Percentiles rank a stretch among this genome's conserved stretches.
Conservation (phyloP, 1,140 invertebrate genomes). For the Euura saliciscinereae region DNA sequence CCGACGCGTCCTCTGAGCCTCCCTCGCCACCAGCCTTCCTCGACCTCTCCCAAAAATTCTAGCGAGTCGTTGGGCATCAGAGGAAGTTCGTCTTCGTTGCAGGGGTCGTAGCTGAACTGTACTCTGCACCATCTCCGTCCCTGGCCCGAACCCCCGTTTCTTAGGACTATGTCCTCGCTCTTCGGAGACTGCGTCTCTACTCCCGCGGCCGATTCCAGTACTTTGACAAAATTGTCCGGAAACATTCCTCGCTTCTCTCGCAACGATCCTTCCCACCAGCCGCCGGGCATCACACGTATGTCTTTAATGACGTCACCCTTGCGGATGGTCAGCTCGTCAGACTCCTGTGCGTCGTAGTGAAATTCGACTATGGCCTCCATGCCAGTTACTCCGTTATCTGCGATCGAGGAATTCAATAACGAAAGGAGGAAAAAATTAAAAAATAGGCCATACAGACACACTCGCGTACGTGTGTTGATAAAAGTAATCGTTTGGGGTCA, state of each 20-base stretch:
- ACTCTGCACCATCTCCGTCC: constrained; percentile 77
- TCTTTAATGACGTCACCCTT: constrained; percentile 90
- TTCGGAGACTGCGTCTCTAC: constrained; percentile 28
- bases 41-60: constrained; percentile 86
- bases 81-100: constrained; percentile 89
- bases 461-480: no score
- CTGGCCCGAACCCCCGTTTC: constrained; percentile 48
- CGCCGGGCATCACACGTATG: constrained; percentile 83
- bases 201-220: constrained; percentile 43
- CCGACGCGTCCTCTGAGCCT: constrained; percentile 75
- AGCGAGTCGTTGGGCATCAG: constrained; percentile 87
- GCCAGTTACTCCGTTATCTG: not conserved
- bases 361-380: constrained; percentile 82
- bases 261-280: constrained; percentile 97
- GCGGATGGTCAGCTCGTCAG: constrained; percentile 83
- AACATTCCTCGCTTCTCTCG: constrained; percentile 92
- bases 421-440: not conserved
- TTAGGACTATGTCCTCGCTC: constrained; percentile 44
- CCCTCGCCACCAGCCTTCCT: constrained; percentile 91
- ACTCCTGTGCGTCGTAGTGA: constrained; percentile 80
- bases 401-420: no score
- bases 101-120: constrained; percentile 89
- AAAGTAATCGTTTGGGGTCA: no score
- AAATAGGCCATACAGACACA: no score
- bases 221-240: constrained; percentile 94